These are phyloP conservation scores for Dreissena rostriformis DNA, from an alignment of 1,140 invertebrate genomes.

Conservation along the genomic window DNA sequence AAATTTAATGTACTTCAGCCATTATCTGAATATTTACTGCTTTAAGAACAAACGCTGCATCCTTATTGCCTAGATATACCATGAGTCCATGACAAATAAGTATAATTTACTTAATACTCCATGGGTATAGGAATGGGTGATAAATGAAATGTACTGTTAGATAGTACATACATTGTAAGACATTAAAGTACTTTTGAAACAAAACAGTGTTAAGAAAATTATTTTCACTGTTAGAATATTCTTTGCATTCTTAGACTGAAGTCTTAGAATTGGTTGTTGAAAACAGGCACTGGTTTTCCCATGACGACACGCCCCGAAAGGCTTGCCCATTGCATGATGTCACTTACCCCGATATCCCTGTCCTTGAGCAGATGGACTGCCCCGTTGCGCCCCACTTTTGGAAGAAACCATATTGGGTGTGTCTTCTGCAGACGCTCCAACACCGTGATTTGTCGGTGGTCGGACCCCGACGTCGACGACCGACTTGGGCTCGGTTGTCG, in stretches of 20 bases:
- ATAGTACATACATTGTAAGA: no score
- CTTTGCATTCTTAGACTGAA: background rate
- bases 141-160: no score
- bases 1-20: no score
- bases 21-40: no score
- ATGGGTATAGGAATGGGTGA: no score
- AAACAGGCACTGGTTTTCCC: background rate
- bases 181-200: no score
- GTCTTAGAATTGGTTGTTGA: background rate
- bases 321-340: background rate
- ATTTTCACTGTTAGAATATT: no score
- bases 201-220: no score
- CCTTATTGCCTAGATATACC: no score
- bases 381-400: slow-evolving; percentile 94
- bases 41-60: no score
- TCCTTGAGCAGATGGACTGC: slow-evolving; percentile 96
- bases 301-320: background rate
- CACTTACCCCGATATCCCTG: slow-evolving; percentile 92
- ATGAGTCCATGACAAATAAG: no score
- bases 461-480: slow-evolving; percentile 56
- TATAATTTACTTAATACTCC: no score
- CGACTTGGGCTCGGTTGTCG: slow-evolving; percentile 56
- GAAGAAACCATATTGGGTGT: slow-evolving; percentile 97
- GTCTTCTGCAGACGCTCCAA: slow-evolving; percentile 93
- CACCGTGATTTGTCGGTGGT: slow-evolving; percentile 85